Evolutionary conservation across 1,140 invertebrate genomes (phyloP), one percentile per base, ranked within the genome.

Genomic region (Bombus turneri): DNA sequence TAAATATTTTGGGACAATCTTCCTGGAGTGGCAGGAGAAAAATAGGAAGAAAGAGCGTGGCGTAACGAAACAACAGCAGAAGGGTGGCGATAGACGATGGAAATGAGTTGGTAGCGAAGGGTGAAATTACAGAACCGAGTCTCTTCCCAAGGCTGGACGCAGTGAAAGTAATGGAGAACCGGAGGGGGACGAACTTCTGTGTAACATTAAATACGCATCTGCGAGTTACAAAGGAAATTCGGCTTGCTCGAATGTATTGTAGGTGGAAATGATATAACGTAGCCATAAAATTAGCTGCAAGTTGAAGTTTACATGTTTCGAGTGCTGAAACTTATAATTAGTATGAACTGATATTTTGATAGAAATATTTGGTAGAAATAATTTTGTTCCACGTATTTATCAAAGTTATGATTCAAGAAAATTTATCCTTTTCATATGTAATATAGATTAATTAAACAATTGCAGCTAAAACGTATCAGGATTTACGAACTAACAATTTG

Each of bases 1-100:
- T 89, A 92, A 92, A 92, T 92, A 92, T 92, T 92, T 92, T 87
- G 90, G 90, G 69, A 85, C 86, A 43, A 73, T 73, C 37, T 73
- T 43, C 0, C 25, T n/a, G 25, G 83, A 12, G 25, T 34, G 28
- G 37, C 8, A 68, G 13, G 25, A 37, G 76, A 31, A 15, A 76
- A 59, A 41, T n/a, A 62, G 37, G 25, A 82, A 77, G 75, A 71
- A 75, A 34, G 22, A 71, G 43, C 15, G n/a, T 68, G n/a, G 34
- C 18, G n/a, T 34, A 22, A 22, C 25, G 39, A 68, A 68, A 71
- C 41, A 53, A 41, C 28, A 47, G 34, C 37, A 39, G 22, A 34
- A 31, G 47, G 53, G 43, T 62, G 43, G 47, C 13, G 68, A 37
- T 22, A 68, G 72, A n/a, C 18, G 47, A 69, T 39, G 72, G 39